These are phyloP conservation scores for Chrysomela aeneicollis DNA, from an alignment of 2,888 invertebrate species.

Conservation along the genomic window DNA sequence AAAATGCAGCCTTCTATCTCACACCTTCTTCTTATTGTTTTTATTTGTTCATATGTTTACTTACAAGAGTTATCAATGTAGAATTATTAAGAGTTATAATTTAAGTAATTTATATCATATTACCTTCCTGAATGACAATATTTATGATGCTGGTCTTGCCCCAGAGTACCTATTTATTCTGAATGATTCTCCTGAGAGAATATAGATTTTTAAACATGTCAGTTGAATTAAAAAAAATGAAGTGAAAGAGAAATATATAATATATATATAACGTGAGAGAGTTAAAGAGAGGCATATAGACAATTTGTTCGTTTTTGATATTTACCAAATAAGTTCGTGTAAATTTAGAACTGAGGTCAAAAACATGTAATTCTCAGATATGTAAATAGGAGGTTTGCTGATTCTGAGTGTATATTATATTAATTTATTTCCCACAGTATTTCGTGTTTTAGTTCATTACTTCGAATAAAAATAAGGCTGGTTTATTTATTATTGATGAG, in stretches of 20 bases:
- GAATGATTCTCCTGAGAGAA: conserved; percentile 16
- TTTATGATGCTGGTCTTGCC: conserved; percentile 32
- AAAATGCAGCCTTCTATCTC: conserved; percentile 17
- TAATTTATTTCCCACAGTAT: background rate
- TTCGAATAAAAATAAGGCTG: background rate
- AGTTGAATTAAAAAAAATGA: too few species aligned
- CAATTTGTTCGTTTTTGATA: background rate
- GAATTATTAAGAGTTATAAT: background rate
- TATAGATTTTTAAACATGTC: background rate
- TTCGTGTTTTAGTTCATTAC: background rate
- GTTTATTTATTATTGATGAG: background rate
- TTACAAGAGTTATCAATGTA: conserved; percentile 25
- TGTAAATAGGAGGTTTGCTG: background rate
- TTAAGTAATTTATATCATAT: conserved; percentile 16
- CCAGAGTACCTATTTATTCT: conserved; percentile 15
- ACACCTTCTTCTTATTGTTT: conserved; percentile 13
- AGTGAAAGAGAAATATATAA: too few species aligned
- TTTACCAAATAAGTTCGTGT: background rate
- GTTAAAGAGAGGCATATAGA: too few species aligned
- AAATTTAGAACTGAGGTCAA: background rate
- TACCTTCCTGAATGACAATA: conserved; percentile 19
- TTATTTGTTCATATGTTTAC: conserved; percentile 31
- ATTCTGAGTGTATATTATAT: background rate
- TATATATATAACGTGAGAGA: too few species aligned
- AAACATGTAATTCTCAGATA: background rate